These are phyloP conservation scores for Etheostoma cragini DNA, from an alignment of 2,113 vertebrate genomes.

Conservation along the genomic window DNA sequence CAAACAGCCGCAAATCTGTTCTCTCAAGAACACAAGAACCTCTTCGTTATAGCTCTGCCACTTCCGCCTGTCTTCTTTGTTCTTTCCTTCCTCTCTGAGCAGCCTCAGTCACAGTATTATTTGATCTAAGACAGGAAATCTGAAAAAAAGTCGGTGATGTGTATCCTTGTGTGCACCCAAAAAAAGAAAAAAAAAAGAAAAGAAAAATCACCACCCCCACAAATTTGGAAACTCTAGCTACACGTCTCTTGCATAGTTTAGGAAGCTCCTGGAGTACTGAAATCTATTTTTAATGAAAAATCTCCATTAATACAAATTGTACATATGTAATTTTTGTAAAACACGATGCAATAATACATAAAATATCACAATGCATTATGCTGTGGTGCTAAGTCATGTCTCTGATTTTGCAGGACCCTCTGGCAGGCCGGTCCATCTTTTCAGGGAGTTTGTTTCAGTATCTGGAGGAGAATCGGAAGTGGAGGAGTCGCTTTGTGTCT, in stretches of 20 bases:
- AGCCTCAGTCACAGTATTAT: conserved; percentile 35
- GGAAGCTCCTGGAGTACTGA: not conserved
- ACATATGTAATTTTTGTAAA: not conserved
- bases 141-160: conserved; percentile 53
- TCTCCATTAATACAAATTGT: not conserved
- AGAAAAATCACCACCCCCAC: not conserved
- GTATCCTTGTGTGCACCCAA: conserved; percentile 47
- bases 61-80: not conserved
- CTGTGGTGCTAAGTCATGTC: not conserved
- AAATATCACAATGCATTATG: not conserved
- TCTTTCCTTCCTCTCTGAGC: conserved; percentile 28
- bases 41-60: not conserved
- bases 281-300: not conserved
- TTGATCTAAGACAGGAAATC: conserved; percentile 57
- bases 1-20: not conserved
- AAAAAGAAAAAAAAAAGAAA: not conserved
- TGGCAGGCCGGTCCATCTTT: conserved; percentile 91
- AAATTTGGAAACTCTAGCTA: conserved; percentile 18
- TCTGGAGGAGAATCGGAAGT: conserved; percentile 94
- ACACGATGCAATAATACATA: not conserved
- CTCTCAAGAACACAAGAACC: not conserved
- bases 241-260: conserved; percentile 1
- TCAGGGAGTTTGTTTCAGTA: conserved; percentile 94
- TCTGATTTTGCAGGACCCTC: conserved; percentile 82
- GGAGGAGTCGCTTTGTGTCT: conserved; percentile 91